Evolutionary conservation across 1,140 invertebrate species (phyloP), one percentile per base, ranked within the genome.

Genomic region (Bicyclus anynana): DNA sequence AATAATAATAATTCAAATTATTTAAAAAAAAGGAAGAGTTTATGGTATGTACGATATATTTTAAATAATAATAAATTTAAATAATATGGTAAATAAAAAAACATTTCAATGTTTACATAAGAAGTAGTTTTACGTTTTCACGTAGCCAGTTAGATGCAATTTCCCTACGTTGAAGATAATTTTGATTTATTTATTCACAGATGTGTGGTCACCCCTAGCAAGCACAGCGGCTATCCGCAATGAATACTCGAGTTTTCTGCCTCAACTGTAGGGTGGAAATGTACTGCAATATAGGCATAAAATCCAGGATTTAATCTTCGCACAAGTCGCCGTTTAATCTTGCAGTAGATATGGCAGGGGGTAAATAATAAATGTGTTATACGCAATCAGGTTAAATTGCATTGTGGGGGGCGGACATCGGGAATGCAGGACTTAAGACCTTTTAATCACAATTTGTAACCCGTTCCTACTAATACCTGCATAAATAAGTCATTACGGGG

Each of bases 301-400:
- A 82, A 80, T 77, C 72, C 74, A 62, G 72, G 77, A 80, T 82
- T 84, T 82, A 84, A 84, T 84, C 81, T 84, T 57, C 73, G 69
- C 63, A 72, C 77, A 80, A 82, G 76, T 80, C 75, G 69, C 70
- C 74, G 70, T 77, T 82, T 82, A 84, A 84, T 82, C 74, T 84
- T 79, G 68, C 69, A 76, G 66, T 60, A 74, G 74, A 78, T 77
- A 78, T 80, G 68, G 75, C 52, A 54, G 53, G 27, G 40, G 40
- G 40, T 80, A 76, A 81, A 84, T 84, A 84, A 80, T 84, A 84
- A 80, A 84, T 84, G 69, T 69, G 65, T 74, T 59, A 69, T 75
- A 75, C 68, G 48, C 70, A 74, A 81, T 80, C 68, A 71, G 59
- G 72, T 72, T 78, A 71, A 71, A 80, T 77, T 76, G 70, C 69